phyloP scores from a whole-genome alignment of 2,888 invertebrate genomes.

The Eristalinus sepulchralis region DNA sequence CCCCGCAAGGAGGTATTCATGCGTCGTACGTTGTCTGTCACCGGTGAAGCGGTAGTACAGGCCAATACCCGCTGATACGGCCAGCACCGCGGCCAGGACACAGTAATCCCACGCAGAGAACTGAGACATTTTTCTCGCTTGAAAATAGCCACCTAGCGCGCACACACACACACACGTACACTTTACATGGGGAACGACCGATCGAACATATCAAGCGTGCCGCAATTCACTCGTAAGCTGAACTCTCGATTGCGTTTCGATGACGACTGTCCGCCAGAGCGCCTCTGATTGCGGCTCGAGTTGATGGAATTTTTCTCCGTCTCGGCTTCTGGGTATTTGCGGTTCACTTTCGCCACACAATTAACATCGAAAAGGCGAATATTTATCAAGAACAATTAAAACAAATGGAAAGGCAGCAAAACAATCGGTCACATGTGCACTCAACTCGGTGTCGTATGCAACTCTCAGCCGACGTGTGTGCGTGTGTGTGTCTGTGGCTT shows the following conservation, averaged over 20 bases:
- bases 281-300: neutral
- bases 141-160: too few relatives aligned
- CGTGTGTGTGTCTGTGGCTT: neutral
- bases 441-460: neutral
- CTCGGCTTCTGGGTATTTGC: neutral
- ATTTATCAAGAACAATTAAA: conserved; percentile 22
- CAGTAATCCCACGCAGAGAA: conserved; percentile 89
- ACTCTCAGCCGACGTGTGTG: neutral
- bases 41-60: conserved; percentile 93
- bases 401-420: conserved; percentile 4
- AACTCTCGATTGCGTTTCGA: conserved; percentile 1
- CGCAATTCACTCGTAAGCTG: neutral
- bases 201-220: neutral
- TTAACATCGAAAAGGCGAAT: conserved; percentile 25
- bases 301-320: neutral
- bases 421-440: neutral
- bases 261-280: neutral
- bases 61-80: conserved; percentile 89
- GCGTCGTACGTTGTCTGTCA: conserved; percentile 91
- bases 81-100: conserved; percentile 87
- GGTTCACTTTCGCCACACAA: conserved; percentile 6
- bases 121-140: conserved; percentile 73
- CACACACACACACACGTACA: too few relatives aligned
- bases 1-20: conserved; percentile 93
- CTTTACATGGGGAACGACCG: neutral